phyloP scores from a whole-genome alignment of 92 coral and sea anemone species.

The Epizoanthus stellaris region DNA sequence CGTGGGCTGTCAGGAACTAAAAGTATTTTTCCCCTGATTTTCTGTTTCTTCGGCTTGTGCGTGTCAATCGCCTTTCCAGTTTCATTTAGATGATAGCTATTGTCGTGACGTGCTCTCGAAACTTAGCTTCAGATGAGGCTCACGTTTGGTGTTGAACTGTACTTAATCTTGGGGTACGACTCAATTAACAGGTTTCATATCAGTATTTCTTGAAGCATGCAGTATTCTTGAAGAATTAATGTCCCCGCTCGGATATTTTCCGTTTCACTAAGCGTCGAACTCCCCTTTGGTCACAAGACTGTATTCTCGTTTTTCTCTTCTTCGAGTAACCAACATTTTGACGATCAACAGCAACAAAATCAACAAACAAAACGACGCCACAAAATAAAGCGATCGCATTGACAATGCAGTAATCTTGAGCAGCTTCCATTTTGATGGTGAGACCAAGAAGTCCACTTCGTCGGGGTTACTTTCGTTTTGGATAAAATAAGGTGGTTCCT shows the following conservation, averaged over 20 bases:
- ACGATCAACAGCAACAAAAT: constrained; percentile 75
- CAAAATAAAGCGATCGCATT: constrained; percentile 78
- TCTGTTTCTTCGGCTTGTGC: too few species aligned
- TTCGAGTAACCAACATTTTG: constrained; percentile 71
- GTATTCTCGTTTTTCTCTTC: constrained; percentile 72
- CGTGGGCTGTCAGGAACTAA: too few species aligned
- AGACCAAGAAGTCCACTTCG: constrained; percentile 16
- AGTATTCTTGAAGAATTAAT: background rate
- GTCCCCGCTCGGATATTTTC: background rate
- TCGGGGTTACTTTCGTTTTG: background rate
- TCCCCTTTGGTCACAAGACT: constrained; percentile 89
- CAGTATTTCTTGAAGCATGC: background rate
- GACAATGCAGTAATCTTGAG: constrained; percentile 67
- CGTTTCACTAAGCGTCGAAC: constrained; percentile 74
- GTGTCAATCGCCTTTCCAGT: too few species aligned
- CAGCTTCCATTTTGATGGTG: constrained; percentile 40
- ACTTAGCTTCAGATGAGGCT: too few species aligned
- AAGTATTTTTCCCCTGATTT: too few species aligned
- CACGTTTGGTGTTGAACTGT: too few species aligned
- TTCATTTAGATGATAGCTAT: too few species aligned
- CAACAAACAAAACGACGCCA: constrained; percentile 73
- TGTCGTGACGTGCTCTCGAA: too few species aligned
- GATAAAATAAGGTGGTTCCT: background rate
- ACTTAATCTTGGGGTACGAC: too few species aligned
- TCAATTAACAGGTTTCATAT: background rate